Conservation (phyloP, 1,140 invertebrate species). For the Cardiocondyla obscurior region DNA sequence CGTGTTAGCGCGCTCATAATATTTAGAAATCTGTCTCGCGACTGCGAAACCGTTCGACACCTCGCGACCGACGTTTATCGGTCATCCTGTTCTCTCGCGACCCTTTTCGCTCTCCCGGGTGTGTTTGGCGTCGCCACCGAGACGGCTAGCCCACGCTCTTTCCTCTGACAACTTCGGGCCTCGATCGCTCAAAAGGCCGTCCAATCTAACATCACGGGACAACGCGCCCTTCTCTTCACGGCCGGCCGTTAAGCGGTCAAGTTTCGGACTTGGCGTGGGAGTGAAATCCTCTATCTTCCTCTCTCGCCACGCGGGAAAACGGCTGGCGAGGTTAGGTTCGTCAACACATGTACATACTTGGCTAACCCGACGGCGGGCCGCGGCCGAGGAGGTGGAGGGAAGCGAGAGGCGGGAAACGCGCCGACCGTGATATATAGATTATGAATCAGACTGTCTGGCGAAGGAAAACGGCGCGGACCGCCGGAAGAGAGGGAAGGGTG, state of each 20-base stretch:
- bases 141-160: background rate
- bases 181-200: background rate
- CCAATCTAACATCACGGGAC: background rate
- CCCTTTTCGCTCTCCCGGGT: background rate
- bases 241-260: background rate
- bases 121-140: background rate
- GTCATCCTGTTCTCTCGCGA: too few species aligned
- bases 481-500: background rate
- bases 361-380: background rate
- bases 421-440: slow-evolving; percentile 17
- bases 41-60: background rate
- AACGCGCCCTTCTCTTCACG: background rate
- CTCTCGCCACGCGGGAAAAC: slow-evolving; percentile 56
- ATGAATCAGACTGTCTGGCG: slow-evolving; percentile 28
- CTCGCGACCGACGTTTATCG: background rate
- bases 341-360: background rate
- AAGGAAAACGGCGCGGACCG: background rate
- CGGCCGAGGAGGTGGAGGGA: background rate
- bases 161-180: background rate
- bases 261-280: background rate
- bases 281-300: background rate
- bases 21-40: background rate
- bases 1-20: background rate
- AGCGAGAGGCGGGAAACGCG: background rate
- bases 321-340: slow-evolving; percentile 59